Percentiles rank a stretch among this genome's conserved stretches.
These are phyloP conservation scores for Sebastes diaconus DNA, from an alignment of 2,797 vertebrate species.

Conservation along the genomic window DNA sequence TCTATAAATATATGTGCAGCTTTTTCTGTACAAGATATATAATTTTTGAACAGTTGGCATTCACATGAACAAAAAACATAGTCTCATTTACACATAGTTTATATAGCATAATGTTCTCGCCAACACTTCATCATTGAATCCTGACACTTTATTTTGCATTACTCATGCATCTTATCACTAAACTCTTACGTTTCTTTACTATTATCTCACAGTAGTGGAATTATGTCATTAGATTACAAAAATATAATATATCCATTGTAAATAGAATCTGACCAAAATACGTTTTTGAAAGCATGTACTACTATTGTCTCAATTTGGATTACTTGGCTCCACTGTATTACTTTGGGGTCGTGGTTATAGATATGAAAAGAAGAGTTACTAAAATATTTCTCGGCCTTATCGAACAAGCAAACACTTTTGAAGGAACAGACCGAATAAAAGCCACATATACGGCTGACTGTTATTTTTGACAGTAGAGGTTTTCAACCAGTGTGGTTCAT, in stretches of 20 bases:
- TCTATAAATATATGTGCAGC: conserved; percentile 42
- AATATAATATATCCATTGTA: conserved; percentile 23
- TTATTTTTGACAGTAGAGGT: neutral
- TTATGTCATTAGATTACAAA: conserved; percentile 33
- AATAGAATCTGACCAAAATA: conserved; percentile 27
- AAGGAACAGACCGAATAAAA: neutral
- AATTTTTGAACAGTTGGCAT: conserved; percentile 22
- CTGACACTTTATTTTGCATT: neutral
- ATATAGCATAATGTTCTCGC: conserved; percentile 10
- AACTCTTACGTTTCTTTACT: neutral
- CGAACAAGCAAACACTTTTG: neutral
- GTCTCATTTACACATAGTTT: conserved; percentile 9
- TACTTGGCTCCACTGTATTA: neutral
- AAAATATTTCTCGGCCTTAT: neutral
- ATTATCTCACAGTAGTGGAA: neutral
- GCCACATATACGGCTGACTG: neutral
- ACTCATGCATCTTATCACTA: neutral
- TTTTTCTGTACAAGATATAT: conserved; percentile 35
- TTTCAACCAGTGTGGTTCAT: neutral
- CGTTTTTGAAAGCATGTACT: neutral
- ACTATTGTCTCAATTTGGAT: neutral
- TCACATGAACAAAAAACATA: conserved; percentile 10
- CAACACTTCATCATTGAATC: neutral
- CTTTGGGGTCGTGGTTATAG: neutral
- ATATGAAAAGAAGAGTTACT: neutral